phyloP scores from a whole-genome alignment of 35 echinoderm and acorn worm genomes.

The Apostichopus japonicus region DNA sequence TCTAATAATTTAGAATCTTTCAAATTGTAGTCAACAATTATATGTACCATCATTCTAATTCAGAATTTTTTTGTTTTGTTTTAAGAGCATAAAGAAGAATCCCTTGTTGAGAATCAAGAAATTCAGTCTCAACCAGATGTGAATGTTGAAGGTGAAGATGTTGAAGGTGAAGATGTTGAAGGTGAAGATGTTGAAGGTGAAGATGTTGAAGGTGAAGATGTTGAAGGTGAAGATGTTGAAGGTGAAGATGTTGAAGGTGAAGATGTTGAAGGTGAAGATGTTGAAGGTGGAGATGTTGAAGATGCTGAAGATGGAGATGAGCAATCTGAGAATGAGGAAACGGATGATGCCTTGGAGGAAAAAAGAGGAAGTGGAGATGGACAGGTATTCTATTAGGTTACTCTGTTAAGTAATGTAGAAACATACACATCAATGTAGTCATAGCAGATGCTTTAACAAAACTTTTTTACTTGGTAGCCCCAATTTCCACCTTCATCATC shows the following conservation, averaged over 20 bases:
- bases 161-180: not conserved
- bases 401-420: not conserved
- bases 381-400: constrained; percentile 10
- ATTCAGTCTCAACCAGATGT: not conserved
- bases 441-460: no score
- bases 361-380: constrained; percentile 62
- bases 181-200: not conserved
- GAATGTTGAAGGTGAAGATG: constrained; percentile 6
- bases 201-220: constrained; percentile 2
- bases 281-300: not conserved
- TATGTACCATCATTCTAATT: no score
- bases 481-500: no score
- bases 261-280: not conserved
- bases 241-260: not conserved
- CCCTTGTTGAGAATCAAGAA: not conserved
- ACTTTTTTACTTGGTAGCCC: no score
- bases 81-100: not conserved
- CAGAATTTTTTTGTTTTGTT: no score
- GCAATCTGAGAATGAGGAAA: not conserved
- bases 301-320: not conserved
- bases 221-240: no score
- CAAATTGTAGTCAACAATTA: no score
- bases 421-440: no score
- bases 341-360: constrained; percentile 37
- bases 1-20: no score